Evolutionary conservation across 2,113 vertebrate genomes (phyloP).

Genomic region (Piaya cayana): DNA sequence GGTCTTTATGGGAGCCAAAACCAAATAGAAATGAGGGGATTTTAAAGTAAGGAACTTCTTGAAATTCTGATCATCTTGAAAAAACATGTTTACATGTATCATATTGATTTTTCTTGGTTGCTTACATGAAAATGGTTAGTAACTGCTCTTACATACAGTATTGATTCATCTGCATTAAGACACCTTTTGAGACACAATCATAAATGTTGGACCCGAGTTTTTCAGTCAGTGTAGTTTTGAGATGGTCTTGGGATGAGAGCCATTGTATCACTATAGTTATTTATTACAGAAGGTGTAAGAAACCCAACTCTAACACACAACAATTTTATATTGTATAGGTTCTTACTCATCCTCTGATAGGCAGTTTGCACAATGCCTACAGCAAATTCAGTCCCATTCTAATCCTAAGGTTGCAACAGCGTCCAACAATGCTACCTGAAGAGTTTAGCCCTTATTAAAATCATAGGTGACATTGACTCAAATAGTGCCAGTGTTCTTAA

Average conservation of each 20-base stretch:
- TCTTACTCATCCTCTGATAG: neutral
- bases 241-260: neutral
- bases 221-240: neutral
- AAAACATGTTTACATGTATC: neutral
- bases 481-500: neutral
- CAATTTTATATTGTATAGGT: neutral
- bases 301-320: neutral
- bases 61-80: neutral
- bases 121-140: neutral
- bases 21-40: neutral
- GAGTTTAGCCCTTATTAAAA: neutral
- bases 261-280: neutral
- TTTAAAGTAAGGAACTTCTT: neutral
- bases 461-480: neutral
- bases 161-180: neutral
- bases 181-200: neutral
- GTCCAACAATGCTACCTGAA: neutral
- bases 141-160: neutral
- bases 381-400: neutral
- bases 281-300: neutral
- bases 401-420: neutral
- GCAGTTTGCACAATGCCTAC: neutral
- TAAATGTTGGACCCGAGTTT: neutral
- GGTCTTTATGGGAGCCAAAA: neutral
- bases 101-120: neutral